Evolutionary conservation across 1,140 invertebrate genomes (phyloP).

Genomic region (Lepidotrigona ventralis): DNA sequence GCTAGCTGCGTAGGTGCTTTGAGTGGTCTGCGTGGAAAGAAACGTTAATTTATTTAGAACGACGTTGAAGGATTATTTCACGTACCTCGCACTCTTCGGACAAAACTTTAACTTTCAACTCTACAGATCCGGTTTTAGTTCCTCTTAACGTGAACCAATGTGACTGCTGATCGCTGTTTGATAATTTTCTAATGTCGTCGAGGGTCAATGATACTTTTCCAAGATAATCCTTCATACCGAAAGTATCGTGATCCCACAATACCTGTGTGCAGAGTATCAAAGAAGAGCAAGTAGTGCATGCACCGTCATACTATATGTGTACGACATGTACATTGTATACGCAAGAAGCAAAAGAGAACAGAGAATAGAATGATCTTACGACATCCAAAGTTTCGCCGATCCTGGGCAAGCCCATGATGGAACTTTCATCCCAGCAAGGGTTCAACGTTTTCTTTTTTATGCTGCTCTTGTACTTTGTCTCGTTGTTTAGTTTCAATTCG

Average conservation of each 20-base stretch:
- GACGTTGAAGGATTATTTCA: neutral
- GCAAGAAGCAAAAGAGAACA: too few species aligned
- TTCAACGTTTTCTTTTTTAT: conserved; percentile 82
- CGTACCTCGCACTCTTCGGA: conserved; percentile 74
- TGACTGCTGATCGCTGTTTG: conserved; percentile 70
- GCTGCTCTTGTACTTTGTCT: conserved; percentile 80
- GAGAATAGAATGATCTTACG: conserved; percentile 72
- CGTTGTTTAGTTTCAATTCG: conserved; percentile 79
- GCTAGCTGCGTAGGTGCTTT: conserved; percentile 72
- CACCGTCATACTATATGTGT: too few species aligned
- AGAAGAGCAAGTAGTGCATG: neutral
- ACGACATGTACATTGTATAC: too few species aligned
- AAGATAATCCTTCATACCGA: conserved; percentile 82
- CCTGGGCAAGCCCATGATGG: conserved; percentile 80
- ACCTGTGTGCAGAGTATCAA: conserved; percentile 71
- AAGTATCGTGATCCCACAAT: conserved; percentile 82
- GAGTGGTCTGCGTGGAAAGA: conserved; percentile 58
- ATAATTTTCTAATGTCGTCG: conserved; percentile 79
- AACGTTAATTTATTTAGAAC: neutral
- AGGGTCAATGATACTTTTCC: conserved; percentile 79
- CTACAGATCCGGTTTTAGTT: conserved; percentile 77
- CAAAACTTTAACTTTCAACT: conserved; percentile 77
- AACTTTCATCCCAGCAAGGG: conserved; percentile 82
- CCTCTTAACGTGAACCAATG: conserved; percentile 76
- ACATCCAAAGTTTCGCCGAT: conserved; percentile 78